phyloP scores from a whole-genome alignment of 2,888 invertebrate species.

The Molanna angustata region DNA sequence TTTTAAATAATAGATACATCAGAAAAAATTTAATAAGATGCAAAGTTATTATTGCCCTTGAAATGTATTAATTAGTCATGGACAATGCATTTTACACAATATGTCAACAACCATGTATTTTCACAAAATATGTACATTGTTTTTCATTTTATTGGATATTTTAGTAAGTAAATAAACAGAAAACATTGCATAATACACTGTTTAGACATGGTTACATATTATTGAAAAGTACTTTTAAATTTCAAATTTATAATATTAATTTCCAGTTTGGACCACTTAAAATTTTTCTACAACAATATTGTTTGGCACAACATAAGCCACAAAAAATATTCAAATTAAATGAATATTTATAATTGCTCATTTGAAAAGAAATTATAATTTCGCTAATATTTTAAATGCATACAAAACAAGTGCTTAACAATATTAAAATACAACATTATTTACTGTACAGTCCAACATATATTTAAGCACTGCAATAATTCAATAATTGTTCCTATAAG shows the following conservation, averaged over 20 bases:
- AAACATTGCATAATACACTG: not conserved
- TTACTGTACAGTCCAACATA: no score
- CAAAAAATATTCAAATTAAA: slow-evolving; percentile 6
- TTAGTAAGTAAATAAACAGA: no score
- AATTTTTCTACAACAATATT: not conserved
- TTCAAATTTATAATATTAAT: not conserved
- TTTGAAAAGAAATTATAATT: not conserved
- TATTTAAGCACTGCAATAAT: no score
- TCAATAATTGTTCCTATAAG: no score
- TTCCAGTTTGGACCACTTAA: not conserved
- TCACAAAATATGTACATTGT: no score
- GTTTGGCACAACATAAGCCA: slow-evolving; percentile 20
- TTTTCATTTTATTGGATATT: no score
- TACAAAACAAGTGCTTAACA: slow-evolving; percentile 29
- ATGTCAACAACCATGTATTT: no score
- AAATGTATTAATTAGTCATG: no score
- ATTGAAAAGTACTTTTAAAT: not conserved
- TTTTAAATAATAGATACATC: no score
- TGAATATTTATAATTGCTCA: slow-evolving; percentile 7
- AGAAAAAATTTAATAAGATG: no score
- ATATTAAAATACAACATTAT: slow-evolving; percentile 9
- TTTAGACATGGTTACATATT: not conserved
- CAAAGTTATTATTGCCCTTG: no score
- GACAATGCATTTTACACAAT: no score
- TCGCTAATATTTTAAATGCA: slow-evolving; percentile 20